Evolutionary conservation across 2,113 vertebrate genomes (phyloP), one percentile per base, ranked within the genome.

Genomic region (Larimichthys polyactis): DNA sequence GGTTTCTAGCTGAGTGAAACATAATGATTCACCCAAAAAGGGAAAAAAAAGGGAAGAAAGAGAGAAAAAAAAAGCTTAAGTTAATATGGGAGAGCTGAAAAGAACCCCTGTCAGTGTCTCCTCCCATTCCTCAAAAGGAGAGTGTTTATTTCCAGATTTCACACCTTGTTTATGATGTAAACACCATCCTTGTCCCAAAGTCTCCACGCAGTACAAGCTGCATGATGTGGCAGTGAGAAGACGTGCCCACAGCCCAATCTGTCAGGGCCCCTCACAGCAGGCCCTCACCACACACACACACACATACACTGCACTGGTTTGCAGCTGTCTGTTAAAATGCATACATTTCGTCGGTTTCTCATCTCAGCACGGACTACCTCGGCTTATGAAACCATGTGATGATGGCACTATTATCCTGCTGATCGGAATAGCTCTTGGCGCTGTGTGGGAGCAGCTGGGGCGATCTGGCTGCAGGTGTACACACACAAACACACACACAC

Each of bases 381-480:
- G 19, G 54, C 85, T 90, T 83, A 83, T 80, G 87, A 90, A 93
- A 85, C 81, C 74, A 81, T 57, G 76, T 71, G 54, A 87, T 85
- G 87, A 88, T 85, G 82, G 70, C 54, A 70, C 83, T 84, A 89
- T 92, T 90, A 91, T 92, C 86, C 85, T 48, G 72, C 83, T 91
- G 90, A 94, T 91, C 82, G 67, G 81, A 90, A 89, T 60, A 84
- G 90, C 77, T 91, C 54, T 80, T 75, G 83, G 90, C 76, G 60
- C 81, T 89, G 79, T 86, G 86, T 90, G 85, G 90, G 83, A 81
- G 91, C 92, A 93, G 89, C 87, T 91, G 83, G 79, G 84, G 44
- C 27, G 62, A 81, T 83, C 76, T 63, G 82, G 73, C 48, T 85
- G 71, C 85, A 89, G 76, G 80, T 87, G 64, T n/a, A 36, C 32